A percentile compares a stretch with the other conserved stretches of the same genome.
Conservation (phyloP, 2,797 vertebrate genomes). For the Notoglanidium macrostoma region DNA sequence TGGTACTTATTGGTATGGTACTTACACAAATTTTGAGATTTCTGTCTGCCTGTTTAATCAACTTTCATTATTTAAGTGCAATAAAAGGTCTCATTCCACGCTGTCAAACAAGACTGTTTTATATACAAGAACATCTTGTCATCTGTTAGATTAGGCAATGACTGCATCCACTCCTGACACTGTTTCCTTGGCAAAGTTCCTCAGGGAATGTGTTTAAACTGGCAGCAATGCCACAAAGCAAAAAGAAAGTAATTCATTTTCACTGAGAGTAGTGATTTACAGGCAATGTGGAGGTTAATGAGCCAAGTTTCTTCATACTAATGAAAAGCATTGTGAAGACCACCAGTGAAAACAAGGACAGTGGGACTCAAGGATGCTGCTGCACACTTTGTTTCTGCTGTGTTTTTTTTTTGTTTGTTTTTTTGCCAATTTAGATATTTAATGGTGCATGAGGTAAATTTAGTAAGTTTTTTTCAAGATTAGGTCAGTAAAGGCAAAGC, state of each 20-base stretch:
- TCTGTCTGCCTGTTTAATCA: not conserved
- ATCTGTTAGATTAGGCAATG: slow-evolving; percentile 4
- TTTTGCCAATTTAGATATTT: not conserved
- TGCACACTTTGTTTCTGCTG: not conserved
- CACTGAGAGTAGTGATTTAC: not conserved
- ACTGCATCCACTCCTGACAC: not conserved
- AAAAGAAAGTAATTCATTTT: not conserved
- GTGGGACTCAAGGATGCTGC: not conserved
- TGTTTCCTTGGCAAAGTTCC: not conserved
- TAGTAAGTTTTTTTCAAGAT: not conserved
- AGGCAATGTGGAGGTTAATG: not conserved
- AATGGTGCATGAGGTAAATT: not conserved
- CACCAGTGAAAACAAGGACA: not conserved
- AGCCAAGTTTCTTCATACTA: not conserved
- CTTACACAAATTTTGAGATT: not conserved
- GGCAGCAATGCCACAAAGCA: not conserved
- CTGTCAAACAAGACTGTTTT: not conserved
- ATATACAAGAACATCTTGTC: not conserved
- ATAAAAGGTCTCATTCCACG: not conserved
- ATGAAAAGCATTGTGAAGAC: not conserved
- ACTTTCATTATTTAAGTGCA: not conserved
- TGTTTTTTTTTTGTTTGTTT: not conserved
- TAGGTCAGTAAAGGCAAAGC: not conserved
- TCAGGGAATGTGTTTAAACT: not conserved
- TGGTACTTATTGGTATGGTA: not conserved